phyloP scores from a whole-genome alignment of 2,888 invertebrate genomes.

The Auanema sp. region DNA sequence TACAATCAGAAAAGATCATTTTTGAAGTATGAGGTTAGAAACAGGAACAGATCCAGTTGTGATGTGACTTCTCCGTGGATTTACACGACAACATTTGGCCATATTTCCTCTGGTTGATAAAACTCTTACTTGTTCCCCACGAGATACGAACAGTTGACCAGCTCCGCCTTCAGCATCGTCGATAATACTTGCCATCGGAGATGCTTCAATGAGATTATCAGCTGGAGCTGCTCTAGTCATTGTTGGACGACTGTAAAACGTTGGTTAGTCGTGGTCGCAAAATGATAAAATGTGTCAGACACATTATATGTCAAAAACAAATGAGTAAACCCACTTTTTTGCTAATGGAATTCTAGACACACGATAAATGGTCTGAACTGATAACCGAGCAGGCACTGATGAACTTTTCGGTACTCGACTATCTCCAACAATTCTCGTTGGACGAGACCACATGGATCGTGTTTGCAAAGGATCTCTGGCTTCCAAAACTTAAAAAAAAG shows the following conservation, averaged over 20 bases:
- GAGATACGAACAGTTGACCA: conserved; percentile 18
- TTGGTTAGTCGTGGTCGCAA: neutral
- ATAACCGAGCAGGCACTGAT: conserved; percentile 58
- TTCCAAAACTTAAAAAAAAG: conserved; percentile 11
- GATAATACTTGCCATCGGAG: conserved; percentile 18
- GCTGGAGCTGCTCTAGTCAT: conserved; percentile 8
- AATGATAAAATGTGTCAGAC: neutral
- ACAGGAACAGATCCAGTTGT: conserved; percentile 34
- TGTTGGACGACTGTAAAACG: conserved; percentile 10
- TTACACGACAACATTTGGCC: conserved; percentile 34
- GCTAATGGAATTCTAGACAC: conserved; percentile 40
- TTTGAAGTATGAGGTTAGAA: conserved; percentile 55
- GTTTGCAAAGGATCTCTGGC: conserved; percentile 11
- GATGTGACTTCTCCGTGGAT: conserved; percentile 15
- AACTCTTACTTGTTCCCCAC: conserved; percentile 49
- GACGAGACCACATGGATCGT: conserved; percentile 20
- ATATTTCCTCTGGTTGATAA: conserved; percentile 39
- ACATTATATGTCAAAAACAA: neutral
- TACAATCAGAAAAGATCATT: too few species aligned
- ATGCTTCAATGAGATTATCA: conserved; percentile 3
- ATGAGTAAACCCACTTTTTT: conserved; percentile 2
- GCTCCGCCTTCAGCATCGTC: conserved; percentile 6
- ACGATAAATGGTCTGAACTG: conserved; percentile 17
- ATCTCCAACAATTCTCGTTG: conserved; percentile 52
- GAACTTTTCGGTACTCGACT: conserved; percentile 62